Base-by-base conservation (phyloP, 2,888 invertebrate genomes). In the Abrostola triplasia region DNA sequence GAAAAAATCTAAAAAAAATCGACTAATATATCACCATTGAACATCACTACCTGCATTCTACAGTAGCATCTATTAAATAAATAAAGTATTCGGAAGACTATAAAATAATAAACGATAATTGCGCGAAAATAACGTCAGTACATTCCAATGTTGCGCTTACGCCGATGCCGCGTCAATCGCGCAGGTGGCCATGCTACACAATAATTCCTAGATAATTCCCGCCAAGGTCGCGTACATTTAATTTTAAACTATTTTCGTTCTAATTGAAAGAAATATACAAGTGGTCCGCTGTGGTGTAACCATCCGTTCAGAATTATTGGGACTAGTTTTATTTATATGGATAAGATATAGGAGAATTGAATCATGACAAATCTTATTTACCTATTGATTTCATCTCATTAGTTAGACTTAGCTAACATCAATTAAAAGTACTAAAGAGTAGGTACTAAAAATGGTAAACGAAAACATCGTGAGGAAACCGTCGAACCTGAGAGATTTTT, bases 241-340 rank as follows among this genome's bases (percentile, higher is more conserved):
- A 24, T 24, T 24, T 24, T 48, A 44, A 69, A 83, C 83, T 86
- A 86, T 86, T 86, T 80, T 70, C 63, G 80, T 75, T 64, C 73
- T 85, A 81, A 84, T 86, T 84, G 83, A 85, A 84, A 83, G 79
- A 81, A 78, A 84, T 72, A 79, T 62, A 82, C 85, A 73, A 84
- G 81, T 83, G 80, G 55, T 77, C 66, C 57, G 37, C 51, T 59
- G 69, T 64, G 55, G 64, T 66, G 73, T 62, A 61, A 50, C 81
- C 71, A 81, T 63, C 44, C 67, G 58, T 64, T 64, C 6, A 37
- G 24, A 12, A 53, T 42, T 57, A 59, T 51, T 36, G 53, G 55
- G 72, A 80, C 65, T 8, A 37, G 41, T 49, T 40, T 64, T 41
- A 53, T 38, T 38, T 38, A 12, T 8, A 37, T 5, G n/a, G 8